Evolutionary conservation across 2,888 invertebrate genomes (phyloP).

Genomic region (Reticulitermes lucifugus): DNA sequence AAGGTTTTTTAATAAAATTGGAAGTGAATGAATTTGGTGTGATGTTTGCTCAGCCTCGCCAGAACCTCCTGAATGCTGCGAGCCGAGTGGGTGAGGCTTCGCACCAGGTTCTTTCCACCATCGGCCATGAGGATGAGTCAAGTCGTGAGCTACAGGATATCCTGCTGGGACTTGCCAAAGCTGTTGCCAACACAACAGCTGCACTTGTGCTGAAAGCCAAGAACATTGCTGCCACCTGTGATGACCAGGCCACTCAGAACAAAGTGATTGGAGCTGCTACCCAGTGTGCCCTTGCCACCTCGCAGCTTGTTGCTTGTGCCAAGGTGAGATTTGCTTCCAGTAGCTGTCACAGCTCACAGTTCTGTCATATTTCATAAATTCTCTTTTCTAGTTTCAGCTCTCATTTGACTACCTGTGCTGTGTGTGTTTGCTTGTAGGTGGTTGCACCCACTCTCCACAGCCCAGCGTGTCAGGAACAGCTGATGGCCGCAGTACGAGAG

Average conservation of each 20-base stretch:
- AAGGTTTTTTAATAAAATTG: no score
- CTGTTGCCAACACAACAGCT: constrained; percentile 98
- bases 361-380: no score
- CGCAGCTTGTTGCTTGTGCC: constrained; percentile 96
- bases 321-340: constrained; percentile 70
- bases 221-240: constrained; percentile 92
- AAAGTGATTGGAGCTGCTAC: constrained; percentile 95
- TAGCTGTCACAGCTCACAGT: no score
- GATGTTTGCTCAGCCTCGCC: constrained; percentile 77
- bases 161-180: constrained; percentile 93
- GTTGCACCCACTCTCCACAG: constrained; percentile 87
- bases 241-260: constrained; percentile 85
- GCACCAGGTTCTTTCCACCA: constrained; percentile 91
- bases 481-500: constrained; percentile 91
- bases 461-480: constrained; percentile 88
- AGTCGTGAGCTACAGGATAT: constrained; percentile 90
- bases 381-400: background rate
- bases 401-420: background rate
- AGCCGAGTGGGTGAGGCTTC: constrained; percentile 97
- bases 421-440: constrained; percentile 65
- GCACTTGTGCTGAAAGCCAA: constrained; percentile 96
- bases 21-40: background rate
- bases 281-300: constrained; percentile 96
- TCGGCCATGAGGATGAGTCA: constrained; percentile 85
- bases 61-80: constrained; percentile 93